Evolutionary conservation across 2,888 invertebrate species (phyloP).

Genomic region (Mythimna impura): DNA sequence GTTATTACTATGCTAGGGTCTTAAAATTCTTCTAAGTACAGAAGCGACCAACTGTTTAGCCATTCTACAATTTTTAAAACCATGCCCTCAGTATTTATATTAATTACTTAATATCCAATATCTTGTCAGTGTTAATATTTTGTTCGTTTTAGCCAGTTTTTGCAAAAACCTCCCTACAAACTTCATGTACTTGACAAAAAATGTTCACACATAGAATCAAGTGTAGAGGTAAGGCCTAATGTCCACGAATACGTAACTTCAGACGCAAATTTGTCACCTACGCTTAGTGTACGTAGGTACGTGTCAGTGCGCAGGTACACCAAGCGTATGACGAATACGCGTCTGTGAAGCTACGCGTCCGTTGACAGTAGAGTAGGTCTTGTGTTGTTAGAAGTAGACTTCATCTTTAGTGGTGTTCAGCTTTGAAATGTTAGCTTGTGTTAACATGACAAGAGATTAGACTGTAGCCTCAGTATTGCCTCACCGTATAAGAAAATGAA

Average conservation of each 20-base stretch:
- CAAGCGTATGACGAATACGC: too few species aligned
- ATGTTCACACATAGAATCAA: not conserved
- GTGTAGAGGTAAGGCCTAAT: not conserved
- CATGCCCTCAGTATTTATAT: conserved; percentile 64
- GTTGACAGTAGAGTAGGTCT: not conserved
- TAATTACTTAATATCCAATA: conserved; percentile 49
- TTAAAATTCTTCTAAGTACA: too few species aligned
- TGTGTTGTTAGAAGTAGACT: not conserved
- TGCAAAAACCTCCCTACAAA: conserved; percentile 1
- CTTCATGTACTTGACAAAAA: not conserved
- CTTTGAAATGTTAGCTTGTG: conserved; percentile 4
- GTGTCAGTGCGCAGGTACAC: too few species aligned
- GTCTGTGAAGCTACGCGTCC: too few species aligned
- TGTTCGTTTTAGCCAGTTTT: not conserved
- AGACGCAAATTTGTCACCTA: too few species aligned
- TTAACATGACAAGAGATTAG: conserved; percentile 61
- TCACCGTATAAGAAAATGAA: conserved; percentile 71
- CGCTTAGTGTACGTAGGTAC: too few species aligned
- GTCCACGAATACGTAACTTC: too few species aligned
- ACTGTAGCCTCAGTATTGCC: conserved; percentile 70
- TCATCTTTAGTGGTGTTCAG: not conserved
- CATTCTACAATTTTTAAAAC: conserved; percentile 53
- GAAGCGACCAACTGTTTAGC: conserved; percentile 47
- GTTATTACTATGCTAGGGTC: too few species aligned
- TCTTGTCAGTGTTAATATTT: conserved; percentile 52